These are phyloP conservation scores for Mimachlamys varia DNA, from an alignment of 2,888 invertebrate species.

Conservation along the genomic window DNA sequence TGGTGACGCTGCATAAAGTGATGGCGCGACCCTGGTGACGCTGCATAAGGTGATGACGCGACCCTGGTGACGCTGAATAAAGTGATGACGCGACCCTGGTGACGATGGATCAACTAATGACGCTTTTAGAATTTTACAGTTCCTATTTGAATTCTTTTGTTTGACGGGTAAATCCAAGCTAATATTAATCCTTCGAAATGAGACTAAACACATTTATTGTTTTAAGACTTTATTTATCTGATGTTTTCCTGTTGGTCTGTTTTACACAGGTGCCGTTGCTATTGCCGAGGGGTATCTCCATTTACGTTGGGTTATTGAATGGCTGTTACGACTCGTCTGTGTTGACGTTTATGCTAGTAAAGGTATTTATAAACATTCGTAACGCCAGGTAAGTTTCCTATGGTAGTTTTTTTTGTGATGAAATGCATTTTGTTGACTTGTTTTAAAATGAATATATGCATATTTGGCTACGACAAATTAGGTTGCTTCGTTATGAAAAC, in stretches of 20 bases:
- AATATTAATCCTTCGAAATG: too few species aligned
- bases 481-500: too few species aligned
- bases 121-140: too few species aligned
- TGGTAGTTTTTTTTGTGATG: not conserved
- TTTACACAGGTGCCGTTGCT: not conserved
- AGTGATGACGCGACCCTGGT: too few species aligned
- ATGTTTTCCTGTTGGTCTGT: not conserved
- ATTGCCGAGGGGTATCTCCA: not conserved
- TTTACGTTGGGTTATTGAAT: not conserved
- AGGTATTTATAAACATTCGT: not conserved
- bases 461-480: too few species aligned
- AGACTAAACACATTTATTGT: too few species aligned
- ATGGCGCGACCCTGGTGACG: not conserved
- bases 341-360: not conserved
- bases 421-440: not conserved
- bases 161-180: too few species aligned
- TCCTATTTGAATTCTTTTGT: too few species aligned
- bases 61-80: not conserved
- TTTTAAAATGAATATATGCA: too few species aligned
- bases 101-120: too few species aligned
- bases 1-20: not conserved
- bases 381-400: not conserved
- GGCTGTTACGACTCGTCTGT: slow-evolving; percentile 15
- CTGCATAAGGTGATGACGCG: not conserved
- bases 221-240: too few species aligned